These are phyloP conservation scores for Caracal caracal DNA, from an alignment of 2,113 vertebrate genomes.

Conservation along the genomic window DNA sequence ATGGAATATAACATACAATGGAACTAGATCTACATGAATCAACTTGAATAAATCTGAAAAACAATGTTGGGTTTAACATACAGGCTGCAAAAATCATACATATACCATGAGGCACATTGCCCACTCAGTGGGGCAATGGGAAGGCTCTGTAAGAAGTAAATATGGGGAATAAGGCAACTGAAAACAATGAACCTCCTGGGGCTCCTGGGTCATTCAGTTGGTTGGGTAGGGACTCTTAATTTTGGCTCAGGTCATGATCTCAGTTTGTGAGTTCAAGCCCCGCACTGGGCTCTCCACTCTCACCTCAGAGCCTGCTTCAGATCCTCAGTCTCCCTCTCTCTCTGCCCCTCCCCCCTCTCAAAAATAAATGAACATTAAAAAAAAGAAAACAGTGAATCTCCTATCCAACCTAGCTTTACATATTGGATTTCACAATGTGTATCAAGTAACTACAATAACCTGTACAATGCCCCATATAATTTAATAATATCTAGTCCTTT, in stretches of 20 bases:
- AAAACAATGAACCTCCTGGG: not conserved
- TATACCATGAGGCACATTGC: not conserved
- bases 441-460: slow-evolving; percentile 27
- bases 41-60: not conserved
- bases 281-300: no score
- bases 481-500: slow-evolving; percentile 19
- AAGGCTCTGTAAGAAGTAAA: slow-evolving; percentile 16
- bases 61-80: slow-evolving; percentile 2
- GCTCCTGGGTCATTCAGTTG: no score
- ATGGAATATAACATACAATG: not conserved
- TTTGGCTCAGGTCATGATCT: no score
- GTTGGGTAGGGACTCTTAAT: no score
- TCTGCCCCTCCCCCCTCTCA: no score
- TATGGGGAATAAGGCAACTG: not conserved
- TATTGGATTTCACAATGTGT: slow-evolving; percentile 35
- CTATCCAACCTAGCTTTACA: not conserved
- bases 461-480: not conserved
- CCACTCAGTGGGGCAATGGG: not conserved
- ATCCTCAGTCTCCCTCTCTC: no score
- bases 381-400: slow-evolving; percentile 1
- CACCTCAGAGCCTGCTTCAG: no score
- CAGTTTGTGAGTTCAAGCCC: no score
- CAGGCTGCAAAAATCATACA: slow-evolving; percentile 19
- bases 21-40: not conserved
- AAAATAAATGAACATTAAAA: no score